Evolutionary conservation across 2,888 invertebrate species (phyloP), one percentile per base, ranked within the genome.

Genomic region (Drosophila affinis): DNA sequence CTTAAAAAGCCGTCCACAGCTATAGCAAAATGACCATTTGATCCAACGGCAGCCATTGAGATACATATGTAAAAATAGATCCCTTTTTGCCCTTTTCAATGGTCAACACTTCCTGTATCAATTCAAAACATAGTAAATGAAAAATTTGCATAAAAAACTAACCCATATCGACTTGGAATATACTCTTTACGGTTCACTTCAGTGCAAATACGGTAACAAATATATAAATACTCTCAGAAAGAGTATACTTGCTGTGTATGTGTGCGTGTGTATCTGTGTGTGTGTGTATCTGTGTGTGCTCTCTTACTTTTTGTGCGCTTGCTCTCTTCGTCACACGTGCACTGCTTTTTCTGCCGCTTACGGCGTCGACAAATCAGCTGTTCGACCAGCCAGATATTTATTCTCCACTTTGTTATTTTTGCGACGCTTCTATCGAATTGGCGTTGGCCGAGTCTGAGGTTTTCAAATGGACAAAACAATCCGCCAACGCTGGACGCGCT

Each of bases 381-480:
- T 70, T 70, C 46, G 18, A 14, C n/a, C 55, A 67, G 75, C 75
- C 48, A 51, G n/a, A 24, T 32, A 17, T 48, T 18, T 55, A 44
- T 56, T 64, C 52, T 56, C 18, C 10, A 12, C 14, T 32, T 27
- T 51, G 49, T 51, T 51, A 51, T 69, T 47, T 39, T 62, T 58
- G 52, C 27, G 27, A 27, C 27, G 62, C 48, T 46, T 52, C 21
- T 18, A 57, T 34, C 49, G 21, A 67, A 63, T 53, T 57, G 39
- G 39, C 39, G n/a, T 39, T 39, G 14, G 14, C 53, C 47, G 32
- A 29, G 17, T 48, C 53, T 27, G n/a, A 14, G 14, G 32, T 47
- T n/a, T 32, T 65, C 67, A 72, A 72, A 72, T 72, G 75, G 67
- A 57, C 53, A n/a, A 56, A 47, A 34, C 45, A 74, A 63, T 63